phyloP scores from a whole-genome alignment of 1,140 invertebrate genomes.

The Eriocheir sinensis region DNA sequence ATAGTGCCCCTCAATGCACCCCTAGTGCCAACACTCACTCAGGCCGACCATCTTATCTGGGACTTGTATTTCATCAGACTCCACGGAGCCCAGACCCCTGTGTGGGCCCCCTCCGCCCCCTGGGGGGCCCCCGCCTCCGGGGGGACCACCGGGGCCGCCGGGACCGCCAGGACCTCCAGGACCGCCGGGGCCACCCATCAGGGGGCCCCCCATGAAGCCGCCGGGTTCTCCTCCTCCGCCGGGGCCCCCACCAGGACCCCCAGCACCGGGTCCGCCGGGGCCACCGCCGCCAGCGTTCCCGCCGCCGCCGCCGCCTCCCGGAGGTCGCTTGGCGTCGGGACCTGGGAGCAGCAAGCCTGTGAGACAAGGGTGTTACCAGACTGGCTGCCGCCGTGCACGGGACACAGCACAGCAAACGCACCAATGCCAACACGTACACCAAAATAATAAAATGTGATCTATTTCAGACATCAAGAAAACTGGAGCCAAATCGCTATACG shows the following conservation, averaged over 20 bases:
- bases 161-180: slow-evolving; percentile 41
- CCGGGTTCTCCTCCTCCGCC: slow-evolving; percentile 58
- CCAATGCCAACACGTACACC: too few relatives aligned
- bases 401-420: too few relatives aligned
- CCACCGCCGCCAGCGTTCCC: slow-evolving; percentile 42
- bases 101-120: slow-evolving; percentile 46
- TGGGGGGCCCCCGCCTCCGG: slow-evolving; percentile 14
- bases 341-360: slow-evolving; percentile 53
- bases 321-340: slow-evolving; percentile 74
- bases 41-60: slow-evolving; percentile 74
- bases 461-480: too few relatives aligned
- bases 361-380: background rate
- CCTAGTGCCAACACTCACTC: slow-evolving; percentile 51
- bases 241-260: slow-evolving; percentile 47
- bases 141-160: slow-evolving; percentile 46
- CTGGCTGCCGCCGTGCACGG: background rate
- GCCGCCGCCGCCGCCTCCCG: slow-evolving; percentile 64
- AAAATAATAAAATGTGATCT: too few relatives aligned
- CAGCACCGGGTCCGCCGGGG: background rate
- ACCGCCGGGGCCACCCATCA: slow-evolving; percentile 47
- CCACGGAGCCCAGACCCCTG: slow-evolving; percentile 61
- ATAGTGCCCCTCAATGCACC: background rate
- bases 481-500: too few relatives aligned
- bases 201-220: slow-evolving; percentile 54
- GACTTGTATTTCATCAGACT: slow-evolving; percentile 70